Conservation (phyloP, 2,113 vertebrate genomes). For the Porphyrio hochstetteri region DNA sequence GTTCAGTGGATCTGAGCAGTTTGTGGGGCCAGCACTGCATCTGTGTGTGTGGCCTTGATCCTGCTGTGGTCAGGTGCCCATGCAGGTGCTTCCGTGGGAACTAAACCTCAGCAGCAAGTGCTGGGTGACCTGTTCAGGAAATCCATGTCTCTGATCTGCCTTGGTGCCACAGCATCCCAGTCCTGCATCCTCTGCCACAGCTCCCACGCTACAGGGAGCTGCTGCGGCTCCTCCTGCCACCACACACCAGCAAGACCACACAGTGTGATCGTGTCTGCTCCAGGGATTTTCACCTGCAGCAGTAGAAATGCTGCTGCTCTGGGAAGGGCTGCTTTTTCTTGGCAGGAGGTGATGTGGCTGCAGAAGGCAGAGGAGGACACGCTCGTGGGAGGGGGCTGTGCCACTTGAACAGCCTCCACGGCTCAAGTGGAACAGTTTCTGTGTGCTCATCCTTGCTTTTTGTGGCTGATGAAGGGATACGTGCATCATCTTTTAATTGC, state of each 20-base stretch:
- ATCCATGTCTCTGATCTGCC: not conserved
- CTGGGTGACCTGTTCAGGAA: not conserved
- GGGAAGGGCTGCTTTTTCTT: not conserved
- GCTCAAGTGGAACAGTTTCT: not conserved
- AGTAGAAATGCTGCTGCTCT: not conserved
- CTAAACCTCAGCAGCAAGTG: not conserved
- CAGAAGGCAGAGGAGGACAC: not conserved
- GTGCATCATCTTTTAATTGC: not conserved
- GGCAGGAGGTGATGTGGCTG: not conserved
- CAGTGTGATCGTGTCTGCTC: fast-evolving
- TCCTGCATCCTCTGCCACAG: not conserved
- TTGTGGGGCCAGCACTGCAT: not conserved
- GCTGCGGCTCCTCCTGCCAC: not conserved
- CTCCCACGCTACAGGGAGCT: not conserved
- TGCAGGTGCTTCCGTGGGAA: not conserved
- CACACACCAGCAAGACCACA: fast-evolving
- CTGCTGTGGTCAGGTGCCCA: not conserved
- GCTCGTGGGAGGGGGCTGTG: not conserved
- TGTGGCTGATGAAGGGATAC: not conserved
- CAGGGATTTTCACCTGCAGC: not conserved
- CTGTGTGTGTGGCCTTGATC: not conserved
- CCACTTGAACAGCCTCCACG: fast-evolving
- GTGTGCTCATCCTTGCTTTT: not conserved
- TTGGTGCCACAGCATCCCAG: not conserved
- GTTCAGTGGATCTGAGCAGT: not conserved